These are phyloP conservation scores for Trematomus bernacchii DNA, from an alignment of 2,797 vertebrate species.

Conservation along the genomic window DNA sequence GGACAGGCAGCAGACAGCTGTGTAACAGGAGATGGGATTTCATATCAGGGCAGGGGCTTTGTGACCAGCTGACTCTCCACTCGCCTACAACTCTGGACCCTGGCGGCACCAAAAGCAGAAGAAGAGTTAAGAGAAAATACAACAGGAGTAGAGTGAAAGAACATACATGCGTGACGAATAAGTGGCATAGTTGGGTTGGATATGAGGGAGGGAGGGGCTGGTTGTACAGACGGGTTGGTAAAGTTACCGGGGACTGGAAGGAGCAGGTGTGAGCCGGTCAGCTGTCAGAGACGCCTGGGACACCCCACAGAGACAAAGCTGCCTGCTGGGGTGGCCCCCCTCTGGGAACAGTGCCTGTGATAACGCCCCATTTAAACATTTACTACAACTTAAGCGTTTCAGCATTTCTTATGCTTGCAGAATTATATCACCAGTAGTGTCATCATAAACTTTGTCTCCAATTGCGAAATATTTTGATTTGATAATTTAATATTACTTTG, in stretches of 20 bases:
- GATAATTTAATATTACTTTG: neutral
- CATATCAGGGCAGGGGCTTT: constrained; percentile 54
- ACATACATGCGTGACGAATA: neutral
- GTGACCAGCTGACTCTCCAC: constrained; percentile 22
- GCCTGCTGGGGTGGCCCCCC: constrained; percentile 34
- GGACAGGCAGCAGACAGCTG: constrained; percentile 80
- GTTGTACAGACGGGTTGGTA: constrained; percentile 13
- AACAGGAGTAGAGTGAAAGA: neutral
- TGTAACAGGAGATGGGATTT: constrained; percentile 73
- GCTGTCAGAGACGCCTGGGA: constrained; percentile 41
- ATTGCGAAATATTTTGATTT: neutral
- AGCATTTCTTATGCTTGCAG: neutral
- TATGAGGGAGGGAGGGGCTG: neutral
- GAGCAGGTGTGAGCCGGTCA: constrained; percentile 68
- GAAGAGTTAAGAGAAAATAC: neutral
- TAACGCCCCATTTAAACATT: constrained; percentile 2
- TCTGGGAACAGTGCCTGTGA: constrained; percentile 26
- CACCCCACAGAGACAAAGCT: constrained; percentile 29
- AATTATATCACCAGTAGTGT: neutral
- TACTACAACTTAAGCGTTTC: constrained; percentile 9
- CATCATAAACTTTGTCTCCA: neutral
- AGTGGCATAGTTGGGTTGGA: constrained; percentile 4
- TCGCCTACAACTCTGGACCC: constrained; percentile 11
- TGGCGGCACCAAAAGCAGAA: neutral
- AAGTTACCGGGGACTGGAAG: constrained; percentile 37